Evolutionary conservation across 2,113 vertebrate genomes (phyloP).

Genomic region (Scartelaos histophorus): DNA sequence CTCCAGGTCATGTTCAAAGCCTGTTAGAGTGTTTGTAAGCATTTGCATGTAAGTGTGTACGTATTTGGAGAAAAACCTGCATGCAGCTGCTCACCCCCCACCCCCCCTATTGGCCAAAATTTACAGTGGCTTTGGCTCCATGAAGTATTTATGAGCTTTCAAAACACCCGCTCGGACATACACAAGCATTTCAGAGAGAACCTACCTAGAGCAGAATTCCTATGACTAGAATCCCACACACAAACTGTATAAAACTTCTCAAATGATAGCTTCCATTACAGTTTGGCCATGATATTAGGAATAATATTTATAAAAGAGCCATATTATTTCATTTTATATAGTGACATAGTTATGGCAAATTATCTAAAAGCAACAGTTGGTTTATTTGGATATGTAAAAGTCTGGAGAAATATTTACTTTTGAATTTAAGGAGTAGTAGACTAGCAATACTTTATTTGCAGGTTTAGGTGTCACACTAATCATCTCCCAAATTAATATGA

Average conservation of each 20-base stretch:
- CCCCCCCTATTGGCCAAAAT: conserved; percentile 73
- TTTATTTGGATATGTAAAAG: neutral
- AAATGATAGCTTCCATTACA: conserved; percentile 24
- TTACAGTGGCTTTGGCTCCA: conserved; percentile 78
- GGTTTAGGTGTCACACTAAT: too few relatives aligned
- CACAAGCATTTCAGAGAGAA: conserved; percentile 60
- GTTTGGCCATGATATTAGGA: conserved; percentile 9
- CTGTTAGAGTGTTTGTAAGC: conserved; percentile 29
- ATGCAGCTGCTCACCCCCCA: conserved; percentile 68
- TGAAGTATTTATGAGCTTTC: conserved; percentile 79
- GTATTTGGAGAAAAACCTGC: conserved; percentile 40
- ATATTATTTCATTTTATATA: neutral
- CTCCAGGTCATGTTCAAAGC: conserved; percentile 22
- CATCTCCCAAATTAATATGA: too few relatives aligned
- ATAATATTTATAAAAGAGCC: neutral
- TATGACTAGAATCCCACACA: conserved; percentile 52
- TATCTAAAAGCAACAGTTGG: neutral
- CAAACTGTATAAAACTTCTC: conserved; percentile 16
- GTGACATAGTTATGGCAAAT: neutral
- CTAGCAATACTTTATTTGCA: too few relatives aligned
- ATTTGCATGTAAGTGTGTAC: conserved; percentile 32
- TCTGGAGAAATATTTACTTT: neutral
- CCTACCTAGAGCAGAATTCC: conserved; percentile 50
- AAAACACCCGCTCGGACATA: conserved; percentile 69
- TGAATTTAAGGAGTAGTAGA: too few relatives aligned